These are phyloP conservation scores for Hyles vespertilio DNA, from an alignment of 1,140 invertebrate genomes.

Conservation along the genomic window DNA sequence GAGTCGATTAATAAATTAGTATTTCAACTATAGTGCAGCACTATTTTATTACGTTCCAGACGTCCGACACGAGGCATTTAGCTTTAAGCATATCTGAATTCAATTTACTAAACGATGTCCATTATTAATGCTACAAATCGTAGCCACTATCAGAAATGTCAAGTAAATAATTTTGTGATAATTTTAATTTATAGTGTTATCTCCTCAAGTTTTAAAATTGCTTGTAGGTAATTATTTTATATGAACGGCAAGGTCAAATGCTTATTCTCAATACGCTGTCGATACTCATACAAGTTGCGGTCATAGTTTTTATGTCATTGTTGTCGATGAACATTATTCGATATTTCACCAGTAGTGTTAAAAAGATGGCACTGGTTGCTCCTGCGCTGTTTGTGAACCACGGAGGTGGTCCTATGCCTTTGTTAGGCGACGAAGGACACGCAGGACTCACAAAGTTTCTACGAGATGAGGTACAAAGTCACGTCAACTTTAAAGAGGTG, in stretches of 20 bases:
- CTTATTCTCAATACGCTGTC: slow-evolving; percentile 58
- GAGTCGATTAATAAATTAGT: too few species aligned
- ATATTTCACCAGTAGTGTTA: slow-evolving; percentile 43
- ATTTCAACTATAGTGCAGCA: too few species aligned
- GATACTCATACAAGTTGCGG: slow-evolving; percentile 51
- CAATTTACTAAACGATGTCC: too few species aligned
- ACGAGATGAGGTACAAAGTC: slow-evolving; percentile 53
- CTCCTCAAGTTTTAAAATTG: too few species aligned
- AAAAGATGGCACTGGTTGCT: slow-evolving; percentile 51
- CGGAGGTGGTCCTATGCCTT: slow-evolving; percentile 60
- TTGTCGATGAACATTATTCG: slow-evolving; percentile 65
- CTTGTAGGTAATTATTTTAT: slow-evolving; percentile 1
- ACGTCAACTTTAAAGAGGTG: slow-evolving; percentile 51
- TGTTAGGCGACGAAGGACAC: slow-evolving; percentile 58
- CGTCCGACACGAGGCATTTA: too few species aligned
- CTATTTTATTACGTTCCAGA: too few species aligned
- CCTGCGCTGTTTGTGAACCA: slow-evolving; percentile 67
- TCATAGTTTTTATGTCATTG: slow-evolving; percentile 62
- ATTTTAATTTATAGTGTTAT: too few species aligned
- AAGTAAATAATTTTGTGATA: too few species aligned
- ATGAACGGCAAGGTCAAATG: slow-evolving; percentile 25
- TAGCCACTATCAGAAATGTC: too few species aligned
- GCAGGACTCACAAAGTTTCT: slow-evolving; percentile 50
- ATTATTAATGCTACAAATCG: too few species aligned
- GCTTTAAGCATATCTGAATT: too few species aligned